Evolutionary conservation across 2,797 vertebrate genomes (phyloP), one percentile per base, ranked within the genome.

Genomic region (Philypnodon macrostomus): DNA sequence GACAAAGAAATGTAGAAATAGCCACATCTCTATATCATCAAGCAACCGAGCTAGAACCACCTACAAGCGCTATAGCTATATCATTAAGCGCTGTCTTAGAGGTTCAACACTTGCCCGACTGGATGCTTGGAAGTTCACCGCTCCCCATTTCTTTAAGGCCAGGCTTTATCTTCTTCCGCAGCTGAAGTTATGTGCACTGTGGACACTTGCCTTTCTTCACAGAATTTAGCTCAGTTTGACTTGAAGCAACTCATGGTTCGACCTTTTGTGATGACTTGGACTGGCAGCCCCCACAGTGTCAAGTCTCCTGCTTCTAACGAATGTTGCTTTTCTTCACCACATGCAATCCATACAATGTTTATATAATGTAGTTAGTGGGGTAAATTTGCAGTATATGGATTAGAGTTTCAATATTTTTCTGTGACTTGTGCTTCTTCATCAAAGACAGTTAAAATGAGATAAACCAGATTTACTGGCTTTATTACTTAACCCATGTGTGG

Each of bases 151-250:
- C 46, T 12, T 32, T 10, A 14, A 47, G 33, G 48, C 14, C 32
- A 37, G 5, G 1, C 15, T 29, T 0, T 12, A 2, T 12, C 41
- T 13, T 38, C 50, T 51, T 11, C 14, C 18, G 2, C 17, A 45
- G 38, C 14, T 17, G 17, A 19, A 49, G 12, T 11, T 34, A 11
- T 41, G 19, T 55, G 24, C 58, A 27, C 50, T 62, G 24, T 40
- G 36, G 17, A 52, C 0, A 0, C 1, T 2, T 35, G 50, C 58
- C 11, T 32, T 31, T 23, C 35, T 16, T 31, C 44, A 27, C 38
- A 30, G 38, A 29, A 17, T 38, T 18, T 38, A 41, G 29, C 54
- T 55, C 55, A 24, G 55, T 60, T 60, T 56, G 55, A 72, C 59
- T 46, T 36, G 5, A 5, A 15, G 29, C 35, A 26, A 16, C 16